These are phyloP conservation scores for Drymonia ruficornis DNA, from an alignment of 2,888 invertebrate genomes.

Conservation along the genomic window DNA sequence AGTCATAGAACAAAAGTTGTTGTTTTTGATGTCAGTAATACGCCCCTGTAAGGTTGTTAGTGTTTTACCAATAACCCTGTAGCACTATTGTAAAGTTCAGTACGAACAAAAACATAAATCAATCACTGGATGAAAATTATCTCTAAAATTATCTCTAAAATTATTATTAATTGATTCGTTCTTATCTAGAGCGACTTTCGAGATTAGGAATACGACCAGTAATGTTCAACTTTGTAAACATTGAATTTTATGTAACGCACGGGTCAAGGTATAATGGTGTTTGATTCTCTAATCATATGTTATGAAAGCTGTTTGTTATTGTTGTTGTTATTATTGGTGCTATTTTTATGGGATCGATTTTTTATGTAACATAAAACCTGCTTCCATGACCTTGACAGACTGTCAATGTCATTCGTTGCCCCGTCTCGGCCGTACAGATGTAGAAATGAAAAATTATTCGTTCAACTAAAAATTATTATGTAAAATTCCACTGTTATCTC, in stretches of 20 bases:
- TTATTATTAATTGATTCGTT: background rate
- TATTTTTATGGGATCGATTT: background rate
- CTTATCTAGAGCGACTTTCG: background rate
- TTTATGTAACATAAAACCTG: background rate
- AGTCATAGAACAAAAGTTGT: too few species aligned
- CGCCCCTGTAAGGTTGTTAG: too few species aligned
- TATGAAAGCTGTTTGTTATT: conserved; percentile 1
- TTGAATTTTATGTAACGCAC: background rate
- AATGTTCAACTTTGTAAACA: background rate
- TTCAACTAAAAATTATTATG: conserved; percentile 39
- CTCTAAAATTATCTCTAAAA: background rate
- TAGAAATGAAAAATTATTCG: conserved; percentile 10
- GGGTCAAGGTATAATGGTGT: background rate
- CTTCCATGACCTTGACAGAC: conserved; percentile 15
- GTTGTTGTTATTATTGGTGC: background rate
- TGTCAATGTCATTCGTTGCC: conserved; percentile 25
- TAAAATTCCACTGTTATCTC: conserved; percentile 64
- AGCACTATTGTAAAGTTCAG: background rate
- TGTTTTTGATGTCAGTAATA: too few species aligned
- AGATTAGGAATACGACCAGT: background rate
- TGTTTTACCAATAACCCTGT: too few species aligned
- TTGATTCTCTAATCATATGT: background rate
- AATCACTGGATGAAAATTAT: conserved; percentile 2
- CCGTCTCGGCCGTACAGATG: conserved; percentile 10
- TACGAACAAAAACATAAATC: background rate